Conservation (phyloP, 2,113 vertebrate species). For the Aegithalos caudatus region DNA sequence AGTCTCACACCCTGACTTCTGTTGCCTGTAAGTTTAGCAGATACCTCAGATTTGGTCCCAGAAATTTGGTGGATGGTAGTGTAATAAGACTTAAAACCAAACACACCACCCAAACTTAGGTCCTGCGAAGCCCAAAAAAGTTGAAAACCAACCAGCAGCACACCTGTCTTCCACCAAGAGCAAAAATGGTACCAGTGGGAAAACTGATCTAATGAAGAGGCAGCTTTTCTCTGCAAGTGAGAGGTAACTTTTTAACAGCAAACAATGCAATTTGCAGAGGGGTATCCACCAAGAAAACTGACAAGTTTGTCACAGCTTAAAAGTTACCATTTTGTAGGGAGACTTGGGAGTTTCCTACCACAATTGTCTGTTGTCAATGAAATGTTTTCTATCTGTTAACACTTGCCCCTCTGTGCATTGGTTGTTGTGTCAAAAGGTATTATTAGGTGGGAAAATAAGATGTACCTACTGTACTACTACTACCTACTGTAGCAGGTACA, state of each 20-base stretch:
- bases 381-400: not conserved
- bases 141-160: not conserved
- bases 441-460: too few relatives aligned
- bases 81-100: not conserved
- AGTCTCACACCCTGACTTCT: not conserved
- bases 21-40: not conserved
- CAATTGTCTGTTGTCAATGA: not conserved
- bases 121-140: accelerated
- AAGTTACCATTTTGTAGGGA: not conserved
- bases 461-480: too few relatives aligned
- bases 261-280: not conserved
- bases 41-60: not conserved
- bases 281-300: not conserved
- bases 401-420: not conserved
- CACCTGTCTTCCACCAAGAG: accelerated
- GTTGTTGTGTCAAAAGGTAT: not conserved
- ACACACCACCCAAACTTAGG: not conserved
- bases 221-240: not conserved
- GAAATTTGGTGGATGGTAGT: not conserved
- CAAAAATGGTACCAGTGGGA: not conserved
- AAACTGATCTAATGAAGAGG: not conserved
- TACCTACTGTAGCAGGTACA: not conserved
- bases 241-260: not conserved
- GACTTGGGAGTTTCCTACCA: not conserved
- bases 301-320: not conserved